A percentile compares a stretch with the other conserved stretches of the same genome.
Conservation (phyloP, 2,888 invertebrate genomes). For the Trachelus iudaicus region DNA sequence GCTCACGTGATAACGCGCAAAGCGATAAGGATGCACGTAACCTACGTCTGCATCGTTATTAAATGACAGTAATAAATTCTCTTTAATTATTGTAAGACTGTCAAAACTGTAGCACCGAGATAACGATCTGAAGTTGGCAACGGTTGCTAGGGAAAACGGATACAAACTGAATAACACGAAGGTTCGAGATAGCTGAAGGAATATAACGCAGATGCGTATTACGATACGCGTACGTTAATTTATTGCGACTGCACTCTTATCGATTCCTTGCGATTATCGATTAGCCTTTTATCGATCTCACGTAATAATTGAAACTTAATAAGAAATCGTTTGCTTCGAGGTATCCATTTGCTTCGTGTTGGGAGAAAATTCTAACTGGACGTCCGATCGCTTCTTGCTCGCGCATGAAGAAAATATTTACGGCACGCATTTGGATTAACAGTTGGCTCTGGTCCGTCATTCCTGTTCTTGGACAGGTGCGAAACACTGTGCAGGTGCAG, state of each 20-base stretch:
- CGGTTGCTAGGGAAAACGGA: no score
- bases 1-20: not conserved
- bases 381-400: not conserved
- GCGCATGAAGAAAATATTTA: not conserved
- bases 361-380: not conserved
- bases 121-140: not conserved
- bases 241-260: not conserved
- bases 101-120: not conserved
- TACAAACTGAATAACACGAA: no score
- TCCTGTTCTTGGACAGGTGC: slow-evolving; percentile 28
- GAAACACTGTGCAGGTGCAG: slow-evolving; percentile 24
- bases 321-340: not conserved
- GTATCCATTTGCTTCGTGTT: not conserved
- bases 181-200: not conserved
- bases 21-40: not conserved
- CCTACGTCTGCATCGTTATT: not conserved
- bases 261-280: not conserved
- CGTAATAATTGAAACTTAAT: not conserved
- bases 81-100: not conserved
- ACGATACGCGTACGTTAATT: not conserved
- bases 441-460: slow-evolving; percentile 18
- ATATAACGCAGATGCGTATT: not conserved
- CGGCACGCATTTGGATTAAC: not conserved
- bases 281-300: not conserved
- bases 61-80: not conserved